Evolutionary conservation across 2,888 invertebrate genomes (phyloP), one percentile per base, ranked within the genome.

Genomic region (Xylocampa areola): DNA sequence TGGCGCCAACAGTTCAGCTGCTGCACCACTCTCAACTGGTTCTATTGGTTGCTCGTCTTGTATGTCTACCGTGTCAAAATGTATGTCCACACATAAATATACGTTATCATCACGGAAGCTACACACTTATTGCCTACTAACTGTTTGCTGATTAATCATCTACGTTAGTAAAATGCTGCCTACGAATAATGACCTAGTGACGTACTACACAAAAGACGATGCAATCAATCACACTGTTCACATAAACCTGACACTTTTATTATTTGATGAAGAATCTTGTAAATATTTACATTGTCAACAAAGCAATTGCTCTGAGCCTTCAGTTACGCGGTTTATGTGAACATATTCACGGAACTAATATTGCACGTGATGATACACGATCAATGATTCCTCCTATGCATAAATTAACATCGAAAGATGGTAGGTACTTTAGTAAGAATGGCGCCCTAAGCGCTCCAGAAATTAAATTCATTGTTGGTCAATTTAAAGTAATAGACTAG

Each of bases 151-250:
- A 65, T 57, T 44, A 44, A 47, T 57, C 50, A 17, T 41, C 51
- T 52, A 19, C 65, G 65, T 59, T 57, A 47, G 59, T 65, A 43
- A 63, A 61, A 29, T 60, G 49, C 49, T 57, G 51, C 45, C 43
- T 45, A 29, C 45, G 44, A 54, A 63, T 70, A 68, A 73, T 71
- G 54, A 61, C 64, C 60, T 54, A 66, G 64, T 69, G 68, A 68
- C 73, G 72, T 69, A 54, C 58, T 49, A 57, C 54, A 53, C 79
- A 73, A 76, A 77, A 82, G 77, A 81, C 81, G 82, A 75, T 61
- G 80, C 79, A 70, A 89, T 91, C 91, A 76, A 87, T 91, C 86
- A 85, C 74, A 73, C 70, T 84, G 85, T 86, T 84, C 86, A 86
- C 81, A 87, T 79, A 86, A 84, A 77, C 79, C 71, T 74, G 87